A percentile compares a stretch with the other conserved stretches of the same genome.
These are phyloP conservation scores for Volucella inflata DNA, from an alignment of 2,888 invertebrate species.

Conservation along the genomic window DNA sequence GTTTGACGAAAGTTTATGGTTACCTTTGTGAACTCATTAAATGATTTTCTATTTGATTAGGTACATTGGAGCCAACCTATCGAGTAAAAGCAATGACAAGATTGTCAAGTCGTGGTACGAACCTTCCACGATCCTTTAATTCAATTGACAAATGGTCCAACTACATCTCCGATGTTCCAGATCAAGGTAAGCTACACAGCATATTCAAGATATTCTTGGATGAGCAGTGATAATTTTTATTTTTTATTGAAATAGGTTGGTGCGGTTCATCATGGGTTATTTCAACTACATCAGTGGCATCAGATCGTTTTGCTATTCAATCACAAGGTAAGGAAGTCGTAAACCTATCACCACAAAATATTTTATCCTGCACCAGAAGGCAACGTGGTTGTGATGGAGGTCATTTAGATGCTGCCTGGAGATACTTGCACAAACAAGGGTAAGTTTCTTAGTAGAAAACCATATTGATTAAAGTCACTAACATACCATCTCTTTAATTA, in stretches of 20 bases:
- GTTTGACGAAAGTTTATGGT: neutral
- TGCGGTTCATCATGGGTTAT: constrained; percentile 97
- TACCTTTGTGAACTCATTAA: neutral
- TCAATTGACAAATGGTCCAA: constrained; percentile 90
- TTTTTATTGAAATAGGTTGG: constrained; percentile 83
- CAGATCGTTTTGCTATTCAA: constrained; percentile 93
- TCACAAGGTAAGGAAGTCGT: constrained; percentile 91
- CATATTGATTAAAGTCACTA: neutral
- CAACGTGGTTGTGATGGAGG: constrained; percentile 95
- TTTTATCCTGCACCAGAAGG: constrained; percentile 92
- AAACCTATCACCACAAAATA: constrained; percentile 91
- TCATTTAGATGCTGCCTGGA: constrained; percentile 96
- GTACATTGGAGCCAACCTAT: constrained; percentile 82
- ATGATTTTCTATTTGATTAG: constrained; percentile 49
- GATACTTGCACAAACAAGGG: constrained; percentile 91
- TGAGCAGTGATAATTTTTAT: neutral
- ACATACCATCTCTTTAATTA: constrained; percentile 80
- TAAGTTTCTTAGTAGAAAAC: constrained; percentile 80
- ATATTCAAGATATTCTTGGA: constrained; percentile 2
- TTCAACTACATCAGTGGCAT: constrained; percentile 91
- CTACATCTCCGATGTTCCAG: constrained; percentile 88
- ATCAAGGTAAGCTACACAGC: constrained; percentile 87
- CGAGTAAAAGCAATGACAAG: constrained; percentile 83
- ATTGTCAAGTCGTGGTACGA: constrained; percentile 78
- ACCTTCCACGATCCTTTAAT: constrained; percentile 90